A percentile compares a stretch with the other conserved stretches of the same genome.
Evolutionary conservation across 1,140 invertebrate species (phyloP).

Genomic region (Andricus grossulariae): DNA sequence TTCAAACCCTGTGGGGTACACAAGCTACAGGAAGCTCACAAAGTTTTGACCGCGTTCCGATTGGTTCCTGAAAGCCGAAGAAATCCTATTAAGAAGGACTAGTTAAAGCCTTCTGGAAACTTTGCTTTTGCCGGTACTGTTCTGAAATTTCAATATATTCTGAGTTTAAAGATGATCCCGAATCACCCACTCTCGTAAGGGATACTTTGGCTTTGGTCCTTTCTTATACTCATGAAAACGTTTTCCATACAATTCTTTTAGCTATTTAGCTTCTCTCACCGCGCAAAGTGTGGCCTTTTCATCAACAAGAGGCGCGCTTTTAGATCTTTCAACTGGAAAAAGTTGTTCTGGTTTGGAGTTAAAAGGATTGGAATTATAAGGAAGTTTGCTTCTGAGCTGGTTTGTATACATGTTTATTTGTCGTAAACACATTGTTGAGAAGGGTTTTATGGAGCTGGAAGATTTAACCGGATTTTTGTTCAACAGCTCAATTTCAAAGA

Average conservation of each 20-base stretch:
- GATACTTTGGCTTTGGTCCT: constrained; percentile 3
- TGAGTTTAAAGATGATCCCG: constrained; percentile 14
- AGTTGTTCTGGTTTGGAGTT: constrained; percentile 27
- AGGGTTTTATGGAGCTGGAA: background rate
- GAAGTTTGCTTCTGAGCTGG: background rate
- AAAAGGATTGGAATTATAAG: constrained; percentile 5
- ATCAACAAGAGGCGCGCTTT: constrained; percentile 13
- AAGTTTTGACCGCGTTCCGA: constrained; percentile 24
- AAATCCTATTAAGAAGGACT: constrained; percentile 29
- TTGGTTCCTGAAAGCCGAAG: constrained; percentile 18
- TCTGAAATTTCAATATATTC: constrained; percentile 7
- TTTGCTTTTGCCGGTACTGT: constrained; percentile 15
- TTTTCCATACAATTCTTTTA: background rate
- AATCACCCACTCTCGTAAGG: constrained; percentile 22
- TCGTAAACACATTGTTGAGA: constrained; percentile 8
- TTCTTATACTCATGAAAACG: background rate
- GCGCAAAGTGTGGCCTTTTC: constrained; percentile 5
- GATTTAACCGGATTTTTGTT: background rate
- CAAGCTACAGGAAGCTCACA: constrained; percentile 1
- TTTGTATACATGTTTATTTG: constrained; percentile 27
- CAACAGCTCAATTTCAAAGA: too few relatives aligned
- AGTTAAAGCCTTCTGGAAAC: constrained; percentile 3
- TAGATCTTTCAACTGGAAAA: constrained; percentile 20
- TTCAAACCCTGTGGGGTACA: background rate
- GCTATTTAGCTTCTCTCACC: constrained; percentile 22